These are phyloP conservation scores for Oceanodroma tethys DNA, from an alignment of 2,113 vertebrate genomes.

Conservation along the genomic window DNA sequence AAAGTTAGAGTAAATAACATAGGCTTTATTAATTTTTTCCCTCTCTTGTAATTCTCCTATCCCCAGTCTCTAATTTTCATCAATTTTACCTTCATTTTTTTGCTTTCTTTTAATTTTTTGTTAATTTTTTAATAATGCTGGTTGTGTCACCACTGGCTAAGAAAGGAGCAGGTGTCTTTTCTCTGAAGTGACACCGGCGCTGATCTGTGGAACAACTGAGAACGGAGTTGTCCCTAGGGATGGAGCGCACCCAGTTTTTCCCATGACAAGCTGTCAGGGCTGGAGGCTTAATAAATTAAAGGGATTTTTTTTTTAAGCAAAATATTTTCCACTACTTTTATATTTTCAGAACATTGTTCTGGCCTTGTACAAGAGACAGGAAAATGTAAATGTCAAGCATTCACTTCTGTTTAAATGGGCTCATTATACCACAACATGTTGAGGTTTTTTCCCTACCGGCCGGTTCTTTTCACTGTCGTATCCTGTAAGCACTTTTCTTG, in stretches of 20 bases:
- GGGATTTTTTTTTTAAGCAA: background rate
- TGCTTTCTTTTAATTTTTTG: background rate
- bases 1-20: constrained; percentile 42
- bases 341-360: constrained; percentile 25
- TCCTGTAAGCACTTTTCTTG: constrained; percentile 45
- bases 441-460: constrained; percentile 38
- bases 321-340: constrained; percentile 23
- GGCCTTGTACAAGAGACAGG: constrained; percentile 4
- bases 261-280: background rate
- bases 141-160: background rate
- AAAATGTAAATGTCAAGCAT: constrained; percentile 63
- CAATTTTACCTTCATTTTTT: background rate
- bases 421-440: constrained; percentile 26
- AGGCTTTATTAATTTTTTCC: constrained; percentile 24
- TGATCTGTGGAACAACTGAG: constrained; percentile 10
- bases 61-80: background rate
- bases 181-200: background rate
- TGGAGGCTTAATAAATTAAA: constrained; percentile 8
- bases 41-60: background rate
- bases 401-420: constrained; percentile 56
- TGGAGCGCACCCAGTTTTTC: background rate
- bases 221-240: background rate
- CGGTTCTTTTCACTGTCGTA: constrained; percentile 41
- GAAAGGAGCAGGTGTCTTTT: constrained; percentile 30
- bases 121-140: background rate